Base-by-base conservation (phyloP, 2,888 invertebrate genomes). In the Helicoverpa assulta region DNA sequence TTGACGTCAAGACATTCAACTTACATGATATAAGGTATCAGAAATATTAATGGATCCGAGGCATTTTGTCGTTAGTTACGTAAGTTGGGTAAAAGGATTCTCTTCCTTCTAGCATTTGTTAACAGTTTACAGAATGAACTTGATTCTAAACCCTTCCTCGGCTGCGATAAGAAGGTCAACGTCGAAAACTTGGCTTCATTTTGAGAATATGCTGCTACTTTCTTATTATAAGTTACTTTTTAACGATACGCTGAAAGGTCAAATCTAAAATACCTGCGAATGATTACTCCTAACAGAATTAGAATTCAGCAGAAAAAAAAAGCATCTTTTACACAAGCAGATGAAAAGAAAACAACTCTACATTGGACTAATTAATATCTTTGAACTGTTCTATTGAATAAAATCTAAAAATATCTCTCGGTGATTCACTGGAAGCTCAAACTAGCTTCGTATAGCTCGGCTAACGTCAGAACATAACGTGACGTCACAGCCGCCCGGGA, bases 371-470 rank as follows among this genome's bases (percentile, higher is more conserved):
- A 73, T 62, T 62, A 26, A 62, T 52, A 16, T 43, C 7, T 51
- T 47, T 62, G 6, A 53, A 59, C 18, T 6, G 61, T 33, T 76
- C 50, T 53, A 72, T 57, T 81, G 54, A 73, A 73, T 51, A 37
- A 65, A 52, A 12, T 26, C 81, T 77, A 74, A 77, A 66, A 71
- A 80, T 83, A 83, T 57, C 47, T 18, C 21, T n/a, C 18, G 33
- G 33, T 81, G 81, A 81, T 37, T 81, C 81, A 80, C 33, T 18
- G 47, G 26, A 29, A 58, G 69, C 54, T 80, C 72, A 80, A 80
- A 64, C 70, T 66, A 63, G 74, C 16, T 47, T n/a, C n/a, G 63
- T 37, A 8, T 51, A 47, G 55, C n/a, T 58, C 51, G 37, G 26
- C 40, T 74, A 73, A 56, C 78, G 78, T 55, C 64, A 65, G 26